phyloP scores from a whole-genome alignment of 2,113 vertebrate genomes.

The Lepus timidus region DNA sequence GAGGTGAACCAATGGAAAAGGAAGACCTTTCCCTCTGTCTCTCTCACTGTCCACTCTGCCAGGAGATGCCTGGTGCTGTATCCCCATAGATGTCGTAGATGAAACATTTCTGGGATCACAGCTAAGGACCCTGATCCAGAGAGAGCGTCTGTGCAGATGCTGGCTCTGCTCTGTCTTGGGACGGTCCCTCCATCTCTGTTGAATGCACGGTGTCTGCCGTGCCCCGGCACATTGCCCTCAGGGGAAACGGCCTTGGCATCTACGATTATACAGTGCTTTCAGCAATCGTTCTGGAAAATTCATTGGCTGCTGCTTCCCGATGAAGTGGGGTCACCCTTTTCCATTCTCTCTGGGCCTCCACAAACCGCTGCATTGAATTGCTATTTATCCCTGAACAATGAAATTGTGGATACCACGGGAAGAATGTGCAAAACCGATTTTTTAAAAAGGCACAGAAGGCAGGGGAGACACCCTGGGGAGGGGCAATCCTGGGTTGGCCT shows the following conservation, averaged over 20 bases:
- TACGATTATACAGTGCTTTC: background rate
- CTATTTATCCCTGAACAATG: background rate
- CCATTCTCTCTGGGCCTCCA: background rate
- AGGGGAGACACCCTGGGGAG: background rate
- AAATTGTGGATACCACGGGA: background rate
- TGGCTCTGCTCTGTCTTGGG: too few species aligned
- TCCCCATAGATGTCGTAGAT: too few species aligned
- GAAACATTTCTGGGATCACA: background rate
- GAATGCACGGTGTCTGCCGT: background rate
- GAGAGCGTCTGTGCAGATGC: rapidly evolving
- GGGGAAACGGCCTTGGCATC: background rate
- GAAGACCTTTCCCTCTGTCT: too few species aligned
- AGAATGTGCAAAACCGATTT: background rate
- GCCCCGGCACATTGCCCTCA: too few species aligned
- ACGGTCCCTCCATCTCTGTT: too few species aligned
- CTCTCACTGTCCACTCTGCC: too few species aligned
- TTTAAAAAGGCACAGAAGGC: too few species aligned
- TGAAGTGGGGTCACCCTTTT: background rate
- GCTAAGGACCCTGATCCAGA: too few species aligned
- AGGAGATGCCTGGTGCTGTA: rapidly evolving
- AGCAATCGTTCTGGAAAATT: background rate
- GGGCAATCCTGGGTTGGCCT: rapidly evolving
- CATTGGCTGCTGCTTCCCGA: background rate
- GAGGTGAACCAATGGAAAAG: too few species aligned
- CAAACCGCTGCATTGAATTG: background rate